phyloP scores from a whole-genome alignment of 2,797 vertebrate genomes.

The Cirrhinus mrigala region DNA sequence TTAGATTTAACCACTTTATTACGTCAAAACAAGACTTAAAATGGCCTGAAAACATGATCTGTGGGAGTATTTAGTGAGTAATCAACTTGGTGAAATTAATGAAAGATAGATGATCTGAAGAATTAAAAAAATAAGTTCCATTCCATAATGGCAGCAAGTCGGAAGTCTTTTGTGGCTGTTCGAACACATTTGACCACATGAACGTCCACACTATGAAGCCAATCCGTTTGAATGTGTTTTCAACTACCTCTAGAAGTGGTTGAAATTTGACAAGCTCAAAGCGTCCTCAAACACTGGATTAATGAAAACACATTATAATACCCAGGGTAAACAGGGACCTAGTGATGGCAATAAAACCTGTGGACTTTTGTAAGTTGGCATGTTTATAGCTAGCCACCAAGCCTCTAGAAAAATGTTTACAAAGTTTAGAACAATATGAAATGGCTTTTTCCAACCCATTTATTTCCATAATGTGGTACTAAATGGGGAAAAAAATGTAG shows the following conservation, averaged over 20 bases:
- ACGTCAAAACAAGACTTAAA: too few species aligned
- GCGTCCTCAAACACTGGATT: background rate
- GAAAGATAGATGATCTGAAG: too few species aligned
- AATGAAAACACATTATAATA: background rate
- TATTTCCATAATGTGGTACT: background rate
- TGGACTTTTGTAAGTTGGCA: background rate
- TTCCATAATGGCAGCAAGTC: too few species aligned
- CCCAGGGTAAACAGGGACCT: background rate
- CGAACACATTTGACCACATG: background rate
- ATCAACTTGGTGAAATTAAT: too few species aligned
- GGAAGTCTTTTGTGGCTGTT: too few species aligned
- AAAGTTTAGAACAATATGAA: constrained; percentile 4
- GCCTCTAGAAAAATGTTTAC: background rate
- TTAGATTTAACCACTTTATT: too few species aligned
- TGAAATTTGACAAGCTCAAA: background rate
- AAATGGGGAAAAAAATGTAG: background rate
- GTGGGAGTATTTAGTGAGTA: too few species aligned
- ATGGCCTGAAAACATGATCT: too few species aligned
- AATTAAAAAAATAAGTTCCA: too few species aligned
- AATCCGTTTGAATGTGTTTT: background rate
- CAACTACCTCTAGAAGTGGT: background rate
- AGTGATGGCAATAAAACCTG: background rate
- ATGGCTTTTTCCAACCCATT: background rate
- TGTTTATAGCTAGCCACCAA: constrained; percentile 3
- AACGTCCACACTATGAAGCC: background rate